These are phyloP conservation scores for Linyphia triangularis DNA, from an alignment of 2,888 invertebrate species.

Conservation along the genomic window DNA sequence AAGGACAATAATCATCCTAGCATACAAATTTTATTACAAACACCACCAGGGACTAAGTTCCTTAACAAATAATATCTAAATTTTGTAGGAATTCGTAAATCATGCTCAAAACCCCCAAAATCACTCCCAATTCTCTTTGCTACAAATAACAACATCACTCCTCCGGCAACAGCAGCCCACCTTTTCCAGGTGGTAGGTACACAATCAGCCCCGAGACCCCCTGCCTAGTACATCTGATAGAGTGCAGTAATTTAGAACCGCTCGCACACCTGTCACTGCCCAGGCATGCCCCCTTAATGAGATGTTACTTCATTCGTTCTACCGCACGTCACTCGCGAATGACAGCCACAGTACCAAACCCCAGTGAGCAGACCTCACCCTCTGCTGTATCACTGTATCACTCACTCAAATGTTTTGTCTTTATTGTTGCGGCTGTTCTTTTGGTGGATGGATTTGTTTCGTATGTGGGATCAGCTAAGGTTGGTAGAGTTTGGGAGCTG, in stretches of 20 bases:
- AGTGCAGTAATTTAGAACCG: slow-evolving; percentile 40
- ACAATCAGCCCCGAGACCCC: slow-evolving; percentile 34
- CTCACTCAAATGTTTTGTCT: background rate
- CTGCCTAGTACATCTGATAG: slow-evolving; percentile 30
- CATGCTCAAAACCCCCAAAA: no score
- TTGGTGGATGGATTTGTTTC: background rate
- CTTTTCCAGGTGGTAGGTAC: background rate
- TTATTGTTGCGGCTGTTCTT: background rate
- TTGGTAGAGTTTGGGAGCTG: background rate
- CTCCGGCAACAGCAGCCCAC: background rate
- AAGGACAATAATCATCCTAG: no score
- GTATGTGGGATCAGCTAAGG: background rate
- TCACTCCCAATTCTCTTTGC: no score
- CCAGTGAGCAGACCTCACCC: background rate
- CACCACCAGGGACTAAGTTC: no score
- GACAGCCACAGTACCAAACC: background rate
- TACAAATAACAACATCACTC: background rate
- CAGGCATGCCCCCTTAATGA: background rate
- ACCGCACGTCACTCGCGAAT: background rate
- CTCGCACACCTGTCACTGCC: slow-evolving; percentile 28
- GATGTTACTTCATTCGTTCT: background rate
- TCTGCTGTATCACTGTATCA: background rate
- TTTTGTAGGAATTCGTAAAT: no score
- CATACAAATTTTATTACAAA: no score
- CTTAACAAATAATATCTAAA: no score